Conservation (phyloP, 2,888 invertebrate genomes). For the Aethes cnicana region DNA sequence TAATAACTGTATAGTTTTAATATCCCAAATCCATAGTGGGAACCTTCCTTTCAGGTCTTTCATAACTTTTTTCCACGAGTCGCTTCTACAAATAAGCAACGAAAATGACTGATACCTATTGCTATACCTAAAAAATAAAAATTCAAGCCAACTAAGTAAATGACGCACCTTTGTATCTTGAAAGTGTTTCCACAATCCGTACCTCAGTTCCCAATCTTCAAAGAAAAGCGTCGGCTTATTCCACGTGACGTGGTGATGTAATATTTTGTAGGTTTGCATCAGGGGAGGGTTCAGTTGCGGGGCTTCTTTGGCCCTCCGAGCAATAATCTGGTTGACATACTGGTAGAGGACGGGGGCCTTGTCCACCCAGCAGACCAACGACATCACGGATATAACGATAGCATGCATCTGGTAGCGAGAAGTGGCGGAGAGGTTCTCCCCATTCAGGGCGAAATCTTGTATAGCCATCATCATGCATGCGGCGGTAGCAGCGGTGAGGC, state of each 20-base stretch:
- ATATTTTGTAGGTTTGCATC: constrained; percentile 75
- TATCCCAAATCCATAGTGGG: constrained; percentile 41
- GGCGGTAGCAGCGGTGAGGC: constrained; percentile 81
- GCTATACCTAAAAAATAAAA: too few relatives aligned
- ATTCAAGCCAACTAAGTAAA: too few relatives aligned
- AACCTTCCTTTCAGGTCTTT: constrained; percentile 35
- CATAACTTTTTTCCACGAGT: not conserved
- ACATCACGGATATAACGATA: constrained; percentile 82
- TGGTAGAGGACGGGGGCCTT: constrained; percentile 79
- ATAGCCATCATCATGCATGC: constrained; percentile 83
- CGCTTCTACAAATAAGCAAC: not conserved
- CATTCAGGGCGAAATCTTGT: constrained; percentile 79
- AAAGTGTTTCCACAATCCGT: constrained; percentile 84
- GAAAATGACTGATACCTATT: too few relatives aligned
- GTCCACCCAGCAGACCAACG: constrained; percentile 84
- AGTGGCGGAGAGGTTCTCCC: constrained; percentile 50
- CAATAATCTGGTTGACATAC: constrained; percentile 82
- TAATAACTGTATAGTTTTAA: too few relatives aligned
- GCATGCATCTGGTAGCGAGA: constrained; percentile 82
- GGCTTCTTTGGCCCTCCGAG: constrained; percentile 81
- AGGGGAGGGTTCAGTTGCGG: constrained; percentile 85
- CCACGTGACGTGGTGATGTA: constrained; percentile 81
- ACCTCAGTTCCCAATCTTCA: constrained; percentile 85
- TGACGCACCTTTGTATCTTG: constrained; percentile 46
- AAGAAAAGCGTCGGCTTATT: constrained; percentile 84